Evolutionary conservation across 1,140 invertebrate genomes (phyloP).

Genomic region (Anagrus nilaparvatae): DNA sequence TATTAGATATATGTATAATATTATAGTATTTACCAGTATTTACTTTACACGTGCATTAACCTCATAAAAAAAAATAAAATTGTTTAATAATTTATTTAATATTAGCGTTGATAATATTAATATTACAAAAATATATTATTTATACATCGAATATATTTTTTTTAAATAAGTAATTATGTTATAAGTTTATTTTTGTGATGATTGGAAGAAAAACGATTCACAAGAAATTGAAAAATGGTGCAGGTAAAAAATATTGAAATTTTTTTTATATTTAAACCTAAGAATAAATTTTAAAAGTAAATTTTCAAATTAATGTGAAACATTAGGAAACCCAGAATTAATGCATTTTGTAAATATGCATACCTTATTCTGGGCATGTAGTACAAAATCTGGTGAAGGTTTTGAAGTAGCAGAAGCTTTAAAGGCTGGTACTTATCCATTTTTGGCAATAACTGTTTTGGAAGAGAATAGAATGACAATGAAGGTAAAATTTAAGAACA

Average conservation of each 20-base stretch:
- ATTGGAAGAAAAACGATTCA: slow-evolving; percentile 75
- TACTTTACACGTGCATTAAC: too few species aligned
- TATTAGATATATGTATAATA: too few species aligned
- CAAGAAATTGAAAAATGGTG: slow-evolving; percentile 78
- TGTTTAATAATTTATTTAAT: too few species aligned
- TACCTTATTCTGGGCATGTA: slow-evolving; percentile 89
- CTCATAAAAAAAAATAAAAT: too few species aligned
- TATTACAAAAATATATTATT: too few species aligned
- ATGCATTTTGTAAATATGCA: slow-evolving; percentile 74
- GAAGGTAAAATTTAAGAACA: too few species aligned
- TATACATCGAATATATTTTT: too few species aligned
- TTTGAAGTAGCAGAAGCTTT: slow-evolving; percentile 79
- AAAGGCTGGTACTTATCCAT: slow-evolving; percentile 71
- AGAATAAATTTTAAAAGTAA: not conserved
- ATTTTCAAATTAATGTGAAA: slow-evolving; percentile 56
- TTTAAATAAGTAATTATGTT: too few species aligned
- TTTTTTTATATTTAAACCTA: slow-evolving; percentile 3
- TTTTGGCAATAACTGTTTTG: slow-evolving; percentile 80
- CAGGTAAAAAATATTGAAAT: slow-evolving; percentile 43
- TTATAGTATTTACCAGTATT: too few species aligned
- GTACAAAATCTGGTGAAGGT: slow-evolving; percentile 78
- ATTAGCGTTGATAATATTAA: too few species aligned
- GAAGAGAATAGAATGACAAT: slow-evolving; percentile 87
- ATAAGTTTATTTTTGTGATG: too few species aligned
- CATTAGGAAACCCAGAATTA: slow-evolving; percentile 61